A percentile compares a stretch with the other conserved stretches of the same genome.
These are phyloP conservation scores for Austrolebias charrua DNA, from an alignment of 2,797 vertebrate genomes.

Conservation along the genomic window DNA sequence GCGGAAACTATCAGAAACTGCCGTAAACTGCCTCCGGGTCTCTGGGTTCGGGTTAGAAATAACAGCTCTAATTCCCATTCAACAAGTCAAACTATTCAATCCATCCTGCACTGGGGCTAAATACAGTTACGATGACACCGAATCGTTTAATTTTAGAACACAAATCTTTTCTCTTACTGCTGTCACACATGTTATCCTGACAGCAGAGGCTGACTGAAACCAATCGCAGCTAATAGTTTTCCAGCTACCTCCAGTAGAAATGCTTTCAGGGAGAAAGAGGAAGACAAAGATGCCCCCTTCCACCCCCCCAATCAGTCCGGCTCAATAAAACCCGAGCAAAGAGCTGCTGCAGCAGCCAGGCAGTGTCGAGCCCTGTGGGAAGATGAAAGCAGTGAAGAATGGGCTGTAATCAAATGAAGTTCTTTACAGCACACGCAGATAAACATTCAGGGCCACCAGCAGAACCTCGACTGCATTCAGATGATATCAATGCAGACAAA, in stretches of 20 bases:
- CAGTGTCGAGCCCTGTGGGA: constrained; percentile 34
- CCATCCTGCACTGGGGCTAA: background rate
- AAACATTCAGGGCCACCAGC: background rate
- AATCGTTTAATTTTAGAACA: background rate
- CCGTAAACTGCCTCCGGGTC: too few species aligned
- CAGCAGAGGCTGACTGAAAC: constrained; percentile 2
- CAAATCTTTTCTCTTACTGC: background rate
- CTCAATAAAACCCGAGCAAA: constrained; percentile 41
- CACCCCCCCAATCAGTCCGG: constrained; percentile 15
- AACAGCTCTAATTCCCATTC: too few species aligned
- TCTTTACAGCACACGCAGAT: constrained; percentile 16
- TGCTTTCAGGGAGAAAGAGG: constrained; percentile 20
- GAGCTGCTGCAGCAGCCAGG: constrained; percentile 39
- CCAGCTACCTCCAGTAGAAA: background rate
- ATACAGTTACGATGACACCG: too few species aligned
- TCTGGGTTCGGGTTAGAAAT: too few species aligned
- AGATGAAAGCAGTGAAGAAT: constrained; percentile 53
- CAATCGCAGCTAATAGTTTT: constrained; percentile 6
- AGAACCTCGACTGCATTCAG: constrained; percentile 24
- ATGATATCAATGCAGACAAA: constrained; percentile 32
- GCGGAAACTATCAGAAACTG: too few species aligned
- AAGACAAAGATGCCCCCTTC: background rate
- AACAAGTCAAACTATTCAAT: too few species aligned
- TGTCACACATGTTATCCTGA: background rate
- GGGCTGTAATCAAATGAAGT: constrained; percentile 48